These are phyloP conservation scores for Aselliscus stoliczkanus DNA, from an alignment of 2,797 vertebrate species.

Conservation along the genomic window DNA sequence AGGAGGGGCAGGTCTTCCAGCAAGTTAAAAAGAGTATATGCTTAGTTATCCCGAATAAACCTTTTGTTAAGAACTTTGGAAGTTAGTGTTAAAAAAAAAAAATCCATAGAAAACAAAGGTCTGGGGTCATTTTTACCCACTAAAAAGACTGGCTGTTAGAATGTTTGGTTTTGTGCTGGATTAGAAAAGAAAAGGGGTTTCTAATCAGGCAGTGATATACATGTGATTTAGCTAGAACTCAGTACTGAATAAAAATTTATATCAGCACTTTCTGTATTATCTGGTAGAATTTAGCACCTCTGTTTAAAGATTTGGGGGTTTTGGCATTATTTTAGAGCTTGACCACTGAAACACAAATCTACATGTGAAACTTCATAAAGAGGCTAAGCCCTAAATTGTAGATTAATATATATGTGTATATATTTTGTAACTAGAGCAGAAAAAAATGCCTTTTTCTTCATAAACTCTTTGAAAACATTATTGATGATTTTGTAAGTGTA, in stretches of 20 bases:
- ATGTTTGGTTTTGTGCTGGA: slow-evolving; percentile 75
- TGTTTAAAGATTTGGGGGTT: slow-evolving; percentile 77
- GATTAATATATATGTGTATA: background rate
- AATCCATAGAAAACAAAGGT: slow-evolving; percentile 77
- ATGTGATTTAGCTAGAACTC: slow-evolving; percentile 66
- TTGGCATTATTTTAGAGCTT: slow-evolving; percentile 69
- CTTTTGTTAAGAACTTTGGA: slow-evolving; percentile 71
- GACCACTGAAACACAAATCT: slow-evolving; percentile 70
- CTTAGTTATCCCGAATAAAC: slow-evolving; percentile 73
- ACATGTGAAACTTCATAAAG: slow-evolving; percentile 71
- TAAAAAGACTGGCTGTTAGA: slow-evolving; percentile 73
- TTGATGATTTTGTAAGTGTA: background rate
- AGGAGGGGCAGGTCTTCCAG: slow-evolving; percentile 39
- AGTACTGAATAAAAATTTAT: slow-evolving; percentile 53
- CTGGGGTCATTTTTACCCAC: slow-evolving; percentile 67
- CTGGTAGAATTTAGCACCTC: slow-evolving; percentile 76
- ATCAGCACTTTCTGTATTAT: slow-evolving; percentile 68
- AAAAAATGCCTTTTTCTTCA: slow-evolving; percentile 6
- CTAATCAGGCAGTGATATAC: slow-evolving; percentile 76
- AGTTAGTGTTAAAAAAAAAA: slow-evolving; percentile 68
- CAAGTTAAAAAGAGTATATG: slow-evolving; percentile 69
- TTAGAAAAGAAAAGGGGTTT: slow-evolving; percentile 73
- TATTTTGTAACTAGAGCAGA: background rate
- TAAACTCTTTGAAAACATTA: slow-evolving; percentile 12
- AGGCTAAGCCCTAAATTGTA: slow-evolving; percentile 70